phyloP scores from a whole-genome alignment of 2,113 vertebrate species.

The Catharus bicknelli region DNA sequence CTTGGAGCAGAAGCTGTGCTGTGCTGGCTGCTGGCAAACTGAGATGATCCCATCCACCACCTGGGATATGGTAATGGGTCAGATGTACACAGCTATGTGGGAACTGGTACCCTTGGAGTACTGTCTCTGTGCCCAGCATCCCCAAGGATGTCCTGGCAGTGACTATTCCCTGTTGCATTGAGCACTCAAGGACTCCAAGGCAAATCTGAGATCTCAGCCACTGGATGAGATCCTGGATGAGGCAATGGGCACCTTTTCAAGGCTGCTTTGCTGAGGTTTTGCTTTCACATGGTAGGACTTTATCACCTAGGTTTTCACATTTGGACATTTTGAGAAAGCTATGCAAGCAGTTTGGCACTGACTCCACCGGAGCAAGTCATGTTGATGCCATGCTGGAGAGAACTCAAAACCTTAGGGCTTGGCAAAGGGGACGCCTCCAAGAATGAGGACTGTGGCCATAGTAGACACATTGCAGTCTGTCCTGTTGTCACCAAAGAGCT shows the following conservation, averaged over 20 bases:
- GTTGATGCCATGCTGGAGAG: neutral
- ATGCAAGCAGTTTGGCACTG: neutral
- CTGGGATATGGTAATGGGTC: neutral
- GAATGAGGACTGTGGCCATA: neutral
- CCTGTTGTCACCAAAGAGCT: neutral
- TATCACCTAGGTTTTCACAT: neutral
- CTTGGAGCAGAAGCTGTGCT: neutral
- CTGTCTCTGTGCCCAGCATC: neutral
- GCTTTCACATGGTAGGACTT: neutral
- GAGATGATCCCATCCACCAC: neutral
- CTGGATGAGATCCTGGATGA: neutral
- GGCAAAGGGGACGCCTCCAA: neutral
- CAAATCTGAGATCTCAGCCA: neutral
- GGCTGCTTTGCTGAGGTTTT: neutral
- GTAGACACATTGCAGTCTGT: fast-evolving
- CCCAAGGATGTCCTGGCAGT: neutral
- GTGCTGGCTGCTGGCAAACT: neutral
- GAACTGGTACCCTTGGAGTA: neutral
- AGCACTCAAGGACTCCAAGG: neutral
- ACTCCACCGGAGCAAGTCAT: neutral
- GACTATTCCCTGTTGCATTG: neutral
- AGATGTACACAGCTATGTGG: neutral
- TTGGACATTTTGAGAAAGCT: neutral
- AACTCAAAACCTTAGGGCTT: neutral
- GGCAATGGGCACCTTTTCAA: neutral